phyloP scores from a whole-genome alignment of 37 sponge, comb jelly and placozoan species.

The Ianthella basta region DNA sequence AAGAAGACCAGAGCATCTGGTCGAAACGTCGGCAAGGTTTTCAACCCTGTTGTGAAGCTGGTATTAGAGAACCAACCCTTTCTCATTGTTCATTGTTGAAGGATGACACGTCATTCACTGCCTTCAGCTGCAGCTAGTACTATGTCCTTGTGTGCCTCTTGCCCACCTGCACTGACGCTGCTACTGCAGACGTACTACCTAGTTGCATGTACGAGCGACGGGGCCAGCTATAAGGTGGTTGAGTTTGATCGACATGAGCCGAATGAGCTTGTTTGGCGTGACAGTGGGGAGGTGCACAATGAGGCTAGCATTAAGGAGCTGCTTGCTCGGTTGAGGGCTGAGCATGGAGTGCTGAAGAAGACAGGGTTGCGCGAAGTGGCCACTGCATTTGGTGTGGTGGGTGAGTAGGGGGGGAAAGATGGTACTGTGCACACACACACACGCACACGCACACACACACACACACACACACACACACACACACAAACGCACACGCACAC shows the following conservation, averaged over 20 bases:
- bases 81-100: too few species aligned
- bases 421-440: not conserved
- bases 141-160: too few species aligned
- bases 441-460: slow-evolving; percentile 29
- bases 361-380: slow-evolving; percentile 66
- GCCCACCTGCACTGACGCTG: not conserved
- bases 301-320: slow-evolving; percentile 41
- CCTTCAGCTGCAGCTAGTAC: too few species aligned
- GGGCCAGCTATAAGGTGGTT: slow-evolving; percentile 54
- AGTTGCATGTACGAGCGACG: slow-evolving; percentile 67
- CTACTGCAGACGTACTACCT: not conserved
- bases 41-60: too few species aligned
- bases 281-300: slow-evolving; percentile 47
- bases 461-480: slow-evolving; percentile 19
- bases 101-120: too few species aligned
- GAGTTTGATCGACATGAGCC: slow-evolving; percentile 79
- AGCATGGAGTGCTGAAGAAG: not conserved
- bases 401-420: slow-evolving; percentile 7
- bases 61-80: too few species aligned
- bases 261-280: not conserved
- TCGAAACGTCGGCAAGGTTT: too few species aligned
- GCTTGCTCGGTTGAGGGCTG: slow-evolving; percentile 9
- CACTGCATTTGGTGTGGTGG: slow-evolving; percentile 82
- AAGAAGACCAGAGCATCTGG: too few species aligned
- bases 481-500: not conserved